Percentiles rank a stretch among this genome's conserved stretches.
Evolutionary conservation across 2,113 vertebrate genomes (phyloP).

Genomic region (Cyprinodon variegatus): DNA sequence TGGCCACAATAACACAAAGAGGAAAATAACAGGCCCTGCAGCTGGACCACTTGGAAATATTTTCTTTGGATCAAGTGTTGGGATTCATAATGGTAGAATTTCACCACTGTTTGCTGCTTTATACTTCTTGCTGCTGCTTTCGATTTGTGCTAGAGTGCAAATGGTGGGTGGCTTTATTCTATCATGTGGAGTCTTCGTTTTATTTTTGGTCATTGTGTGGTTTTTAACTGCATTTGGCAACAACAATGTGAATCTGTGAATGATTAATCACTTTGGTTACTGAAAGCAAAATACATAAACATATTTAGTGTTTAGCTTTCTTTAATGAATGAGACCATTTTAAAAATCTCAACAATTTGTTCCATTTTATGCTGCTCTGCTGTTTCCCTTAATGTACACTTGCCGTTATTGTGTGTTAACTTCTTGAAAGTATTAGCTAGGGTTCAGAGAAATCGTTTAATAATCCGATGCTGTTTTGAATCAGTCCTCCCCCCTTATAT

Average conservation of each 20-base stretch:
- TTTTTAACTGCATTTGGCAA: background rate
- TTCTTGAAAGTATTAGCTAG: background rate
- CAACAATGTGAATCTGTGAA: background rate
- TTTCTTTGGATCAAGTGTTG: constrained; percentile 2
- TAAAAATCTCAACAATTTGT: background rate
- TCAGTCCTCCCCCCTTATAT: no score
- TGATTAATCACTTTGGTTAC: background rate
- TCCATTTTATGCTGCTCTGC: background rate
- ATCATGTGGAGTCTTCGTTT: background rate
- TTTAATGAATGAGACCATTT: background rate
- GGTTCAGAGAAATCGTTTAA: background rate
- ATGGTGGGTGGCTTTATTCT: background rate
- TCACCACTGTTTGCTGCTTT: background rate
- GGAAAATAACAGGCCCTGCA: background rate
- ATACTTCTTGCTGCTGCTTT: background rate
- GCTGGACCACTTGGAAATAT: background rate
- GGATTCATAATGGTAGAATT: no score
- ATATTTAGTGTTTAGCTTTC: background rate
- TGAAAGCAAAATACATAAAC: background rate
- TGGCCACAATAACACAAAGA: background rate
- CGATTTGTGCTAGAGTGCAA: background rate
- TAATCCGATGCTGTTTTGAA: no score
- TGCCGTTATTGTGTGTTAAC: background rate
- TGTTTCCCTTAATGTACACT: background rate
- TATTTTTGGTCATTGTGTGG: background rate